Evolutionary conservation across 2,113 vertebrate species (phyloP).

Genomic region (Lamprotornis superbus): DNA sequence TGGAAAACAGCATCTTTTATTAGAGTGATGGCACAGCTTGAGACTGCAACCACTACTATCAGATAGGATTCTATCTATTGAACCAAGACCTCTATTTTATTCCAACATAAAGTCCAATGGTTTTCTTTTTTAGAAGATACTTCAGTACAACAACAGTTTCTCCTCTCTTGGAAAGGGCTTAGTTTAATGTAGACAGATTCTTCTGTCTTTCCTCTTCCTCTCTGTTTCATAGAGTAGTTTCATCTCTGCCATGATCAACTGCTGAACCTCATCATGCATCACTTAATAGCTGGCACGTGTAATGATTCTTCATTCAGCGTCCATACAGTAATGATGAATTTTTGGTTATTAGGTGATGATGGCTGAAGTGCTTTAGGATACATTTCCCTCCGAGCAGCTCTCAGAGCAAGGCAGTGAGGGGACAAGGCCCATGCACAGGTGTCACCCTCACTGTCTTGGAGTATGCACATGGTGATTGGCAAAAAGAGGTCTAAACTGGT

Average conservation of each 20-base stretch:
- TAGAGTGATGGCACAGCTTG: not conserved
- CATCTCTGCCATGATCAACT: not conserved
- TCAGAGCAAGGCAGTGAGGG: not conserved
- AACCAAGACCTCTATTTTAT: not conserved
- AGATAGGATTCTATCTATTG: not conserved
- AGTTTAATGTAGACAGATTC: not conserved
- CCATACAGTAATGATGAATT: not conserved
- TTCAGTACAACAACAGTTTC: not conserved
- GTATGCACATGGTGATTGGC: accelerated
- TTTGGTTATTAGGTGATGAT: not conserved
- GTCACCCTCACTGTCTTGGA: accelerated
- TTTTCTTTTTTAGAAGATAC: not conserved
- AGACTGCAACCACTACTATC: not conserved
- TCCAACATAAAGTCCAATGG: not conserved
- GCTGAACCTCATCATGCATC: not conserved
- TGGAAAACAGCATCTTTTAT: not conserved
- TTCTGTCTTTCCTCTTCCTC: not conserved
- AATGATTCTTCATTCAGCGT: not conserved
- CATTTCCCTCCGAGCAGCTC: not conserved
- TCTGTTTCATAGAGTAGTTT: not conserved
- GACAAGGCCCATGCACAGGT: accelerated
- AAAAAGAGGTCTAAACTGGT: not conserved
- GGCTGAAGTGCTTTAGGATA: not conserved
- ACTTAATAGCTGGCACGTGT: not conserved
- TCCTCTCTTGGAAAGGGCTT: not conserved